Percentiles rank a stretch among this genome's conserved stretches.
phyloP scores from a whole-genome alignment of 2,888 invertebrate genomes.

The Philonicus albiceps region DNA sequence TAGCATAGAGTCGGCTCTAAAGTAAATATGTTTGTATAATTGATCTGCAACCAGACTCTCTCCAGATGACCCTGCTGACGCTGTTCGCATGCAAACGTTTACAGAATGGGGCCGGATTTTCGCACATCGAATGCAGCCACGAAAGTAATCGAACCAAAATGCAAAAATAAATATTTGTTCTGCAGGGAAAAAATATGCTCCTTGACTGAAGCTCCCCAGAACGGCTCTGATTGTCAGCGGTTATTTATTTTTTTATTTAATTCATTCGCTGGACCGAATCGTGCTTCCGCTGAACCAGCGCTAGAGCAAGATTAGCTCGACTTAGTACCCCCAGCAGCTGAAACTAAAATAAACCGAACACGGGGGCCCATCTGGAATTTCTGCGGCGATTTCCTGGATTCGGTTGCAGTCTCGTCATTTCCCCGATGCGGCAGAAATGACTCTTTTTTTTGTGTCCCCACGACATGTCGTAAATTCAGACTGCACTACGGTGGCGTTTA shows the following conservation, averaged over 20 bases:
- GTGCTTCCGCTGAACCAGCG: neutral
- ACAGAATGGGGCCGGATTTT: neutral
- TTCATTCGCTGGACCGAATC: neutral
- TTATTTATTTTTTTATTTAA: neutral
- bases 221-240: neutral
- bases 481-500: neutral
- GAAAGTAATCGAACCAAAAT: neutral
- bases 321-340: neutral
- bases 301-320: neutral
- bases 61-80: neutral
- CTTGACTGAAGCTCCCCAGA: neutral
- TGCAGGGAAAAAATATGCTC: neutral
- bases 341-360: neutral
- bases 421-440: neutral
- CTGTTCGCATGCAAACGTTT: neutral
- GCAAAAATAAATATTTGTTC: neutral
- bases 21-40: neutral
- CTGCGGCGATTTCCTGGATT: neutral
- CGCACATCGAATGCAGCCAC: neutral
- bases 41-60: neutral
- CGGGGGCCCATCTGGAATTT: slow-evolving; percentile 1
- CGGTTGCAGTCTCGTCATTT: neutral
- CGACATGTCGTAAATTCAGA: neutral
- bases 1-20: neutral
- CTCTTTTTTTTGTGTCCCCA: neutral